phyloP scores from a whole-genome alignment of 1,140 invertebrate species.

The Caerostris darwini region DNA sequence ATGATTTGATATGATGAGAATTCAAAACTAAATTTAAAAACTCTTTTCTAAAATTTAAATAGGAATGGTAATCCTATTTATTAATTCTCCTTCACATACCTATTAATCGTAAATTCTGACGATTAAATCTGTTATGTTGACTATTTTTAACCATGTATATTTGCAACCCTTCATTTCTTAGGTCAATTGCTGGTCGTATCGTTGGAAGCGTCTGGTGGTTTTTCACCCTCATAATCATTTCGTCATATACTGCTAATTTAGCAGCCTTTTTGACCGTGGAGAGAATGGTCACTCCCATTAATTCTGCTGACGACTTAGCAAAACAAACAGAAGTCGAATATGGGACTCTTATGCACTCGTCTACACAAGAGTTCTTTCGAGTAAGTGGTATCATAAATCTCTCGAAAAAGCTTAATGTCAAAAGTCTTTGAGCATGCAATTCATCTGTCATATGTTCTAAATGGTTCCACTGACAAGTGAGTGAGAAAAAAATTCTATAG shows the following conservation, averaged over 20 bases:
- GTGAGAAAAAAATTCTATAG: too few relatives aligned
- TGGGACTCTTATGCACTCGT: constrained; percentile 91
- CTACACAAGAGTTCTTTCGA: constrained; percentile 96
- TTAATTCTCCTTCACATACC: too few relatives aligned
- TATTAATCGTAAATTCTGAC: too few relatives aligned
- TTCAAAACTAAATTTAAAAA: too few relatives aligned
- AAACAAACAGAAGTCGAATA: constrained; percentile 98
- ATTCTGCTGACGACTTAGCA: constrained; percentile 95
- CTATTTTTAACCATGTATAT: too few relatives aligned
- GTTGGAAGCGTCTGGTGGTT: constrained; percentile 99
- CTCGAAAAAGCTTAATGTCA: not conserved
- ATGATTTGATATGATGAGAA: too few relatives aligned
- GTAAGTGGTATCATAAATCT: constrained; percentile 83
- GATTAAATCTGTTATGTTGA: too few relatives aligned
- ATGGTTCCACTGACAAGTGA: not conserved
- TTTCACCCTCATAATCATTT: constrained; percentile 98
- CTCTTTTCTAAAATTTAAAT: too few relatives aligned
- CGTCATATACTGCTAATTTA: constrained; percentile 98
- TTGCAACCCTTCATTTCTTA: constrained; percentile 80
- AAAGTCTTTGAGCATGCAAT: not conserved
- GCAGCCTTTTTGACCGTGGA: constrained; percentile 98
- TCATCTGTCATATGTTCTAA: not conserved
- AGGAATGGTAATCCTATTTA: too few relatives aligned
- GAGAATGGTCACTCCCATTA: constrained; percentile 96
- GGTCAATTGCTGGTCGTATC: constrained; percentile 95